phyloP scores from a whole-genome alignment of 2,888 invertebrate species.

The Ennomos erosarius region DNA sequence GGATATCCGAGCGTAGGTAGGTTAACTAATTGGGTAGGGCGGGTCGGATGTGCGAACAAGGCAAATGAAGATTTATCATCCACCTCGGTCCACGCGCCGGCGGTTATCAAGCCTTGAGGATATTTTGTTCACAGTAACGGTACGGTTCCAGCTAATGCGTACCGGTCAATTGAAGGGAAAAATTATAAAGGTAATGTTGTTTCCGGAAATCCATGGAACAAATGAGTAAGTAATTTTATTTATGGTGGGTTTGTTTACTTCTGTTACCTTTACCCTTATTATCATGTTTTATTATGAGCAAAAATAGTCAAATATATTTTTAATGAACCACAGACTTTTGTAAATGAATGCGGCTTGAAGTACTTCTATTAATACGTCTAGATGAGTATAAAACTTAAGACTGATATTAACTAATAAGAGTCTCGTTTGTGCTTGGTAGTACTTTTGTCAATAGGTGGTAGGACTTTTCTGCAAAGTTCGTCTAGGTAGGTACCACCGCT shows the following conservation, averaged over 20 bases:
- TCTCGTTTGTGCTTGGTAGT: too few species aligned
- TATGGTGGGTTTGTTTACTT: slow-evolving; percentile 25
- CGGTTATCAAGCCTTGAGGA: slow-evolving; percentile 43
- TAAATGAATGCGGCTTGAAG: too few species aligned
- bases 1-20: slow-evolving; percentile 65
- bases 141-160: slow-evolving; percentile 30
- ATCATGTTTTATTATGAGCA: slow-evolving; percentile 1
- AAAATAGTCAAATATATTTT: too few species aligned
- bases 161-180: slow-evolving; percentile 42
- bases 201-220: slow-evolving; percentile 21
- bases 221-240: slow-evolving; percentile 29
- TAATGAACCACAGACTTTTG: too few species aligned
- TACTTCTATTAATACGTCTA: too few species aligned
- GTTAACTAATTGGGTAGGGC: slow-evolving; percentile 79
- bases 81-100: slow-evolving; percentile 59
- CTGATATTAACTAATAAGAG: too few species aligned
- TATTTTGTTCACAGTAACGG: slow-evolving; percentile 43
- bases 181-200: slow-evolving; percentile 34
- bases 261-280: slow-evolving; percentile 10
- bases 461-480: too few species aligned
- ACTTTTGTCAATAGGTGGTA: too few species aligned
- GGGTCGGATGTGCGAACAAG: slow-evolving; percentile 79
- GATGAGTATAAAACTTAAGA: too few species aligned
- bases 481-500: too few species aligned
- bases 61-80: slow-evolving; percentile 84